Base-by-base conservation (phyloP, 2,113 vertebrate species). In the Verasper variegatus region DNA sequence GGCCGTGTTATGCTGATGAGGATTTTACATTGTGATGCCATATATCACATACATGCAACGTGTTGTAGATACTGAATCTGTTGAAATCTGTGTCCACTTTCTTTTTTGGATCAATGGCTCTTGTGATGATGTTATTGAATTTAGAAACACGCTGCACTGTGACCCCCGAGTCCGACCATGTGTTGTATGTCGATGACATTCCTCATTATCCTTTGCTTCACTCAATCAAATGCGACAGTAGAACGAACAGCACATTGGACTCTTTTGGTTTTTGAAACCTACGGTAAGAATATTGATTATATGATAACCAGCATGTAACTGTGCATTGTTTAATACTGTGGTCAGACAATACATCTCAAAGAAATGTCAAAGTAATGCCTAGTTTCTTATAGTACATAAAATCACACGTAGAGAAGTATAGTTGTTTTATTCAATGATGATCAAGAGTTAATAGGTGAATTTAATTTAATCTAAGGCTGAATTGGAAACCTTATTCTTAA, bases 241-340 rank as follows among this genome's bases (percentile, higher is more conserved):
- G 63, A 26, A 47, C 21, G 11, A 54, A 63, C 7, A 8, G 4
- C 2, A 26, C 5, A 45, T 40, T 21, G 42, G 20, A 17, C 47
- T 15, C 13, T 14, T 11, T 18, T 80, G 67, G 51, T 78, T 86
- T 84, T 24, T 85, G 58, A 86, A 76, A 80, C 78, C 75, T 80
- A 77, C 78, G 61, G 54, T 47, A 60, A 70, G 23, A 74, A 40
- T 63, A 26, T 52, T 79, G 76, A 83, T 86, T 81, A 83, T 82
- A 62, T 79, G 71, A 87, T 88, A 84, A 86, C 81, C 81, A 86
- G 27, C 64, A 17, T 74, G 78, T 40, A 47, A 49, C 31, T 57
- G 64, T 70, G 63, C 66, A 40, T 47, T 58, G 37, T 83, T 56
- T 37, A 68, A 58, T 7, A 2, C 24, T 26, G 37, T 59, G n/a